A percentile compares a stretch with the other conserved stretches of the same genome.
Conservation (phyloP, 2,797 vertebrate genomes). For the Malacoctenus gilli region DNA sequence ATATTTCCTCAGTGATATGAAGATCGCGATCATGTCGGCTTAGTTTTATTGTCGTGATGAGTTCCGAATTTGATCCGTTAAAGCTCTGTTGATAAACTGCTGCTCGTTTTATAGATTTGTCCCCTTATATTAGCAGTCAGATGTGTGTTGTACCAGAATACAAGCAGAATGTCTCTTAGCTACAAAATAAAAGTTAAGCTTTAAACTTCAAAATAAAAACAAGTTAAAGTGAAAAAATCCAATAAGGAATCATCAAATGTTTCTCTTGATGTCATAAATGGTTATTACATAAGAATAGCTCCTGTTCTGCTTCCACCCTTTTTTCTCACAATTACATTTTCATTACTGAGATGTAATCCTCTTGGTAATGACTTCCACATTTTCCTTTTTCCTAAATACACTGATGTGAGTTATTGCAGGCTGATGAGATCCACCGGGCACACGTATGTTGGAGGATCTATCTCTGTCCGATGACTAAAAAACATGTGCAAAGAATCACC, state of each 20-base stretch:
- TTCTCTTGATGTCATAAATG: no score
- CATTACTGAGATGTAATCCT: slow-evolving; percentile 70
- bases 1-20: slow-evolving; percentile 63
- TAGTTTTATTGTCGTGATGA: slow-evolving; percentile 17
- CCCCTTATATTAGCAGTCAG: no score
- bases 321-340: slow-evolving; percentile 61
- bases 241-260: no score
- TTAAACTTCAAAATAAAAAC: no score
- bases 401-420: slow-evolving; percentile 36
- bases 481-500: slow-evolving; percentile 14
- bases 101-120: no score
- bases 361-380: slow-evolving; percentile 77
- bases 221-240: no score
- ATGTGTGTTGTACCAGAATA: no score
- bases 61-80: no score
- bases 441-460: slow-evolving; percentile 30
- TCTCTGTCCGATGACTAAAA: slow-evolving; percentile 29
- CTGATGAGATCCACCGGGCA: slow-evolving; percentile 35
- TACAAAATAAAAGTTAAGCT: no score
- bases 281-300: no score
- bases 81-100: no score
- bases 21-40: slow-evolving; percentile 32
- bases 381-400: slow-evolving; percentile 37
- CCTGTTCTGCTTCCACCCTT: slow-evolving; percentile 31
- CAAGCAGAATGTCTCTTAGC: no score